Base-by-base conservation (phyloP, 2,888 invertebrate genomes). In the Drosophila mettleri region DNA sequence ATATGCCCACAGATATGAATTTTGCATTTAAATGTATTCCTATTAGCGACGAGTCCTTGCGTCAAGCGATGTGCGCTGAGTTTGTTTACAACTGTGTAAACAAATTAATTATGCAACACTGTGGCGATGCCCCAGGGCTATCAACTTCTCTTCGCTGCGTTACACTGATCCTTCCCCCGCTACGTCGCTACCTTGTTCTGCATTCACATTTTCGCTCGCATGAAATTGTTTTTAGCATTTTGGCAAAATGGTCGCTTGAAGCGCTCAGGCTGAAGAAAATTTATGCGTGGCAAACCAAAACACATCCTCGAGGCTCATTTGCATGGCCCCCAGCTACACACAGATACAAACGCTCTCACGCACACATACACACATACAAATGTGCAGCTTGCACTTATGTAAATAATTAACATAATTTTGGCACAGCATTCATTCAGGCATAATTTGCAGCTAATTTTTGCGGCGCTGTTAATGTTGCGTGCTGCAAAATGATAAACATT, bases 41-140 rank as follows among this genome's bases (percentile, higher is more conserved):
- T 54, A 52, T 62, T 43, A 38, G 45, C 52, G 38, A 31, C 36
- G 57, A 57, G 46, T 46, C 53, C 58, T 27, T 55, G 38, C 36
- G 22, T 55, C 38, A 27, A 48, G 33, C 16, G 33, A 39, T 22
- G 22, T 10, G 59, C 48, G 48, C 60, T 73, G 86, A 59, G 84
- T 79, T 73, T 69, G 79, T 78, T 78, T 79, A 86, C 84, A 85
- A 82, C 87, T 87, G 84, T 85, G 87, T 82, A 85, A 78, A 85
- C 84, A 85, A 85, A 85, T 85, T 85, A 85, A 85, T 82, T 87
- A 87, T 87, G 87, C 87, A 85, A 68, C 70, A 68, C 38, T 61
- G 62, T 36, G 62, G 68, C 34, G 36, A 29, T 33, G 49, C 38
- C 53, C 51, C 51, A 29, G 55, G 60, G 76, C 60, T 36, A 16